phyloP scores from a whole-genome alignment of 2,113 vertebrate genomes.

The Spea multiplicata region DNA sequence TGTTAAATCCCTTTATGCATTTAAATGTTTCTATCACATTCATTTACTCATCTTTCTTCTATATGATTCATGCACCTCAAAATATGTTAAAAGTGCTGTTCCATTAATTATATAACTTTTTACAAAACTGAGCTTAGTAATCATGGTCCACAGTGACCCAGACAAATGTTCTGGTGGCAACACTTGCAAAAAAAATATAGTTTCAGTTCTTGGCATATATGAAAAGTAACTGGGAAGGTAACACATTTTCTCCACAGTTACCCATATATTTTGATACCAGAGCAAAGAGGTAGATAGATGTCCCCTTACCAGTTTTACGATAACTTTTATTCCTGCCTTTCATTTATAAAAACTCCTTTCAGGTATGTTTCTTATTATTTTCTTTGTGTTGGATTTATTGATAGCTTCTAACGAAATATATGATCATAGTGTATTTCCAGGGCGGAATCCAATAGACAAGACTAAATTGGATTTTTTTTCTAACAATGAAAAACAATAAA shows the following conservation, averaged over 20 bases:
- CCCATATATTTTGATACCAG: slow-evolving; percentile 53
- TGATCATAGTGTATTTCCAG: slow-evolving; percentile 95
- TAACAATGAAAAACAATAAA: slow-evolving; percentile 97
- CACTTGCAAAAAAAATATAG: no score
- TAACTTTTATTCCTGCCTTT: slow-evolving; percentile 70
- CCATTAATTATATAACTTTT: no score
- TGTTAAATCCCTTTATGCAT: no score
- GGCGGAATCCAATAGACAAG: slow-evolving; percentile 91
- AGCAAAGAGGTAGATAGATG: slow-evolving; percentile 56
- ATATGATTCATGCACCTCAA: no score
- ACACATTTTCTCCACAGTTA: slow-evolving; percentile 51
- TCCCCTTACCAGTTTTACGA: slow-evolving; percentile 68
- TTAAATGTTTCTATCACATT: no score
- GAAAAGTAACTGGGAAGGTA: slow-evolving; percentile 54
- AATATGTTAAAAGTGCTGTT: no score
- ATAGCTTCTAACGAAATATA: slow-evolving; percentile 97
- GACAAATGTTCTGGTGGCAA: no score
- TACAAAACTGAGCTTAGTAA: no score
- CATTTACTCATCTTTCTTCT: no score
- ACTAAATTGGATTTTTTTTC: slow-evolving; percentile 93
- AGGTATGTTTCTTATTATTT: slow-evolving; percentile 91
- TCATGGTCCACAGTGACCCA: no score
- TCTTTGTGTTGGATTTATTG: slow-evolving; percentile 94
- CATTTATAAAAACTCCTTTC: slow-evolving; percentile 79
- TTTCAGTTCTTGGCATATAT: no score